Conservation (phyloP, 2,888 invertebrate species). For the Lucinisca nassula region DNA sequence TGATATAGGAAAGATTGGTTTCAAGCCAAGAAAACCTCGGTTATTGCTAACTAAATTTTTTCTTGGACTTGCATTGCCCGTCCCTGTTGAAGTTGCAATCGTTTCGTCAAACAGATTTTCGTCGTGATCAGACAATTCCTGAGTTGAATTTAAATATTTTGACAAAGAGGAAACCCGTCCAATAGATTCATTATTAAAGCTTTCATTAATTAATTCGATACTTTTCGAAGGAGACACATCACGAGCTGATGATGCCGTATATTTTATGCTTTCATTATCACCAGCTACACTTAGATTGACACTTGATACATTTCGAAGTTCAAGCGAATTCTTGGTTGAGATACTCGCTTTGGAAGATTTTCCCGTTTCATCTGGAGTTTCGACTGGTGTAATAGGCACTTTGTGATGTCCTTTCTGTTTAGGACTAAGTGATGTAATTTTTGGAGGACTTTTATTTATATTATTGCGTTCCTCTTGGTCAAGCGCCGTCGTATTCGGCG, state of each 20-base stretch:
- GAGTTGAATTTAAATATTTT: not conserved
- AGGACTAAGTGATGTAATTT: not conserved
- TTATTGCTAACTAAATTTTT: no score
- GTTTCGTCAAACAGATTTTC: not conserved
- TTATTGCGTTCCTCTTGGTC: not conserved
- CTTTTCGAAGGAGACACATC: no score
- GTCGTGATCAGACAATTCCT: not conserved
- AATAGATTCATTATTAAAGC: not conserved
- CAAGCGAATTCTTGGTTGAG: not conserved
- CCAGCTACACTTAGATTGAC: not conserved
- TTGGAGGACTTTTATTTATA: not conserved
- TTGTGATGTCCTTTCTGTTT: no score
- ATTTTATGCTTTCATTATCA: no score
- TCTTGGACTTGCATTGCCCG: no score
- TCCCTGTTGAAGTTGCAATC: no score
- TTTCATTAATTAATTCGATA: not conserved
- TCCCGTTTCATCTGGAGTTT: not conserved
- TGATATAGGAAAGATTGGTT: not conserved
- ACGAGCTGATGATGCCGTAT: no score
- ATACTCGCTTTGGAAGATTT: not conserved
- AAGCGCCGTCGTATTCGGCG: slow-evolving; percentile 20
- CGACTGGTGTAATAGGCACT: not conserved
- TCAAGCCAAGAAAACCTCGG: not conserved
- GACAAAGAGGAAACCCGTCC: not conserved
- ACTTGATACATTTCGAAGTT: not conserved